Base-by-base conservation (phyloP, 2,113 vertebrate species). In the Piprites chloris region DNA sequence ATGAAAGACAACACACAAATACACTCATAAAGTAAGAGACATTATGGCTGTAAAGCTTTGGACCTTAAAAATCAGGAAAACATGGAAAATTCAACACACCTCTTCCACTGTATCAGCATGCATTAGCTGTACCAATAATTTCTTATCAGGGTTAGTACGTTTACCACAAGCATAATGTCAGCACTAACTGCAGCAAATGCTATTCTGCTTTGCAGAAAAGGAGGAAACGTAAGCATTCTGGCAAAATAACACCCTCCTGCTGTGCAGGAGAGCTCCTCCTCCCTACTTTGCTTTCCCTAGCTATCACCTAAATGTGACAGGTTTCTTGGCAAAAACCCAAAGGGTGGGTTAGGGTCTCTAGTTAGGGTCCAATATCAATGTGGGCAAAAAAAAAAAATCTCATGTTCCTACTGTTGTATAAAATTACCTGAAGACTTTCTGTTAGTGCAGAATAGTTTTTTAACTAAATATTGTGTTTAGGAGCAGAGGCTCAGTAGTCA, bases 231-330 rank as follows among this genome's bases (percentile, higher is more conserved):
- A 56, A 79, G 17, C 28, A 62, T 33, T 30, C 17, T 46, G 21
- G 26, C 78, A 87, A 14, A 67, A 55, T 59, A 1, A 1, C 2
- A 1, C 21, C 7, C 50, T 65, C 28, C 8, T 0, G 2, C 35
- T n/a, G 15, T 15, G 63, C 62, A 63, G 32, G 32, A 37, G 27
- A 21, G 27, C 49, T 55, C 37, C 56, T 47, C 14, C 23, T 79
- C 32, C 35, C 20, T 39, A 33, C 41, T 39, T 44, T 44, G 39
- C 62, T 65, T 46, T 55, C 24, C 33, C 23, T 11, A 8, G 18
- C 52, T 11, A 9, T 1, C 4, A n/a, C 56, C 50, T 41, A 46
- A 21, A 20, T 22, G 13, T 24, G 28, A 61, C 26, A 32, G 33
- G 19, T 33, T 79, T 62, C 67, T 44, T 14, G 14, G 20, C 17